Percentiles rank a stretch among this genome's conserved stretches.
phyloP scores from a whole-genome alignment of 2,888 invertebrate genomes.

The Thereva unica region DNA sequence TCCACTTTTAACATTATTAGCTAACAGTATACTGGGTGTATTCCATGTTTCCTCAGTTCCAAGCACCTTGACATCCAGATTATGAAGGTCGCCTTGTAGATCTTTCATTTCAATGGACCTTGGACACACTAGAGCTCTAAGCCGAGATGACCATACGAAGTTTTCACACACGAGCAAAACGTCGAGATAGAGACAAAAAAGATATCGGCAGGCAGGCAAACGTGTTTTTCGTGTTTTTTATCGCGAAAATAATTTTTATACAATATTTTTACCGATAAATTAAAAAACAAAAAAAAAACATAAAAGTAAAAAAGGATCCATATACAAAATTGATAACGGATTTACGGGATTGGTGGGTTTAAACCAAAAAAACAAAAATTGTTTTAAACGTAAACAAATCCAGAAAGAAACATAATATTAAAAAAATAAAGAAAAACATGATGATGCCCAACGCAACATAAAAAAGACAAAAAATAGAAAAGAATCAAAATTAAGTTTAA shows the following conservation, averaged over 20 bases:
- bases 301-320: neutral
- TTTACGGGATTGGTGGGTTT: no score
- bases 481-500: no score
- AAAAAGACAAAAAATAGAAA: no score
- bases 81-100: constrained; percentile 64
- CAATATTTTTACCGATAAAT: constrained; percentile 1
- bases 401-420: no score
- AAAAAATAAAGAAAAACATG: no score
- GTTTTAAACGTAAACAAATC: no score
- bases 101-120: constrained; percentile 60
- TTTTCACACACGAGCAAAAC: constrained; percentile 48
- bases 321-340: no score
- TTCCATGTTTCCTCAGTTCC: constrained; percentile 88
- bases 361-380: no score
- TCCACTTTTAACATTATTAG: constrained; percentile 65
- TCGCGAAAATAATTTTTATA: constrained; percentile 30
- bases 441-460: no score
- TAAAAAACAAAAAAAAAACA: neutral
- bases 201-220: constrained; percentile 46
- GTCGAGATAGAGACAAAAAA: constrained; percentile 46
- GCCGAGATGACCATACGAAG: constrained; percentile 45
- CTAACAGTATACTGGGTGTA: constrained; percentile 78
- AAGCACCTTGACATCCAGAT: constrained; percentile 74
- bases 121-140: constrained; percentile 60
- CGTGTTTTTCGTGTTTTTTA: constrained; percentile 45